phyloP scores from a whole-genome alignment of 2,113 vertebrate genomes.

The Patagioenas fasciata region DNA sequence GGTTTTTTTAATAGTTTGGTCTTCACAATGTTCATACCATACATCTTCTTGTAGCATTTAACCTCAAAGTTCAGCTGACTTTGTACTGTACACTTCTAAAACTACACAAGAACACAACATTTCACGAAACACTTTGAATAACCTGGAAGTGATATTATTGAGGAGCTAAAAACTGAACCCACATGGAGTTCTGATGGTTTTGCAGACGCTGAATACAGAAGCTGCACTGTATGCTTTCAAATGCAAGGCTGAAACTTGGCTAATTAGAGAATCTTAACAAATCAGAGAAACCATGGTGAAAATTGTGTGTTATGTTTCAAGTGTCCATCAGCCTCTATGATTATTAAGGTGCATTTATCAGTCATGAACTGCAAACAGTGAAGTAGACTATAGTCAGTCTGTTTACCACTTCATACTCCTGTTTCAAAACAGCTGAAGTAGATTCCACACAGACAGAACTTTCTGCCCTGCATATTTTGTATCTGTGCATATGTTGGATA shows the following conservation, averaged over 20 bases:
- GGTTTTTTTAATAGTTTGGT: neutral
- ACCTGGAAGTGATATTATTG: neutral
- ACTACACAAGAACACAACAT: neutral
- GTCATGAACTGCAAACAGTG: neutral
- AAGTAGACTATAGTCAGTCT: neutral
- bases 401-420: neutral
- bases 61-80: neutral
- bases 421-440: constrained; percentile 1
- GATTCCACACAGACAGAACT: neutral
- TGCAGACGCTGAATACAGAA: neutral
- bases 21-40: neutral
- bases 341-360: neutral
- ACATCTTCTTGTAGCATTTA: neutral
- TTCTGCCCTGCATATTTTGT: neutral
- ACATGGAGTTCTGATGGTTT: neutral
- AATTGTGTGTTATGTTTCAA: neutral
- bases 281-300: neutral
- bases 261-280: neutral
- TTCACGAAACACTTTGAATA: neutral
- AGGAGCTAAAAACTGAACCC: neutral
- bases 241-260: neutral
- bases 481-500: neutral
- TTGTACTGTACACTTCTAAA: neutral
- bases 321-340: neutral
- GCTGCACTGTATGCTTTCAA: neutral